phyloP scores from a whole-genome alignment of 2,888 invertebrate genomes.

The Stenotaenia linearis region DNA sequence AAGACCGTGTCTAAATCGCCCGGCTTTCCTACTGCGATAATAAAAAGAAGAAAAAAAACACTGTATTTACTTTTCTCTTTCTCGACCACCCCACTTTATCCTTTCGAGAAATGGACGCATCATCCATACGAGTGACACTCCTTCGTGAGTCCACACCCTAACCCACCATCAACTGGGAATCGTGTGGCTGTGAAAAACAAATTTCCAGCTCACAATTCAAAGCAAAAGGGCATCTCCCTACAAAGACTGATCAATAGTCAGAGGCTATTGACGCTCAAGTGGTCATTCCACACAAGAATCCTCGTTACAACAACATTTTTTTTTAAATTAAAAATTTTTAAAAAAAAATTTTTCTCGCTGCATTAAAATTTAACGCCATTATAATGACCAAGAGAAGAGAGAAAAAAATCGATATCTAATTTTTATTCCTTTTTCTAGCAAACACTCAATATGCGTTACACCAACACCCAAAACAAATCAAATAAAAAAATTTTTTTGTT shows the following conservation, averaged over 20 bases:
- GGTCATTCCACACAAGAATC: neutral
- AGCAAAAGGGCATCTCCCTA: neutral
- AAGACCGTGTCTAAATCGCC: neutral
- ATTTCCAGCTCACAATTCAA: conserved; percentile 7
- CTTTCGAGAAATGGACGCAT: neutral
- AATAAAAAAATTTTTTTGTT: conserved; percentile 14
- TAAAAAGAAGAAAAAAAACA: neutral
- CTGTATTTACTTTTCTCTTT: neutral
- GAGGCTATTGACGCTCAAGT: neutral
- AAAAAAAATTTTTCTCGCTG: neutral
- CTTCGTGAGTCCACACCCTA: neutral
- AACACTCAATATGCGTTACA: conserved; percentile 24
- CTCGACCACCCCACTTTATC: neutral
- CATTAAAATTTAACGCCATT: neutral
- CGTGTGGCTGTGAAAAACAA: neutral
- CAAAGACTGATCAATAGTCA: conserved; percentile 13
- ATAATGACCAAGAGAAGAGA: neutral
- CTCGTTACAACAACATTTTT: neutral
- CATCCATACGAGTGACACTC: neutral
- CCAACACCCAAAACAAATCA: conserved; percentile 24
- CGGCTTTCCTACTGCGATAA: neutral
- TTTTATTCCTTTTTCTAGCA: conserved; percentile 15
- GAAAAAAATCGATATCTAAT: conserved; percentile 2
- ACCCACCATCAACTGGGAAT: conserved; percentile 10
- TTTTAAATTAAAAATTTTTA: too few species aligned